phyloP scores from a whole-genome alignment of 2,797 vertebrate genomes.

The Melanitta fusca region DNA sequence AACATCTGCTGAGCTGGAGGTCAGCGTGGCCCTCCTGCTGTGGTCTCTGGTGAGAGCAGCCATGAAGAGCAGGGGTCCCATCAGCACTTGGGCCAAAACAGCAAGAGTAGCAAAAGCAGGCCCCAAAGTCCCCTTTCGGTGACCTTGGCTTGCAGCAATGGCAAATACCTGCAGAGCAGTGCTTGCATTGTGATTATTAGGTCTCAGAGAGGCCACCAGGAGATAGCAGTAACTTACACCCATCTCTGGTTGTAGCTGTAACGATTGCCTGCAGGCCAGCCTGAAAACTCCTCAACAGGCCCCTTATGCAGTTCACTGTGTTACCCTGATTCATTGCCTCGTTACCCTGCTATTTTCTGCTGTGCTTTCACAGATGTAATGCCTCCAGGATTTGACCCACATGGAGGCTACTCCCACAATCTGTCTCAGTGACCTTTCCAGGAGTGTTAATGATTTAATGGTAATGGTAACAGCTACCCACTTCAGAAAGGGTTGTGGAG shows the following conservation, averaged over 20 bases:
- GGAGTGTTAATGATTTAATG: neutral
- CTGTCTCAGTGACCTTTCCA: neutral
- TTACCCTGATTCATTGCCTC: neutral
- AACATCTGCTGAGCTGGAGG: neutral
- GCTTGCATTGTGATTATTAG: rapidly evolving
- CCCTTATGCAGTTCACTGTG: rapidly evolving
- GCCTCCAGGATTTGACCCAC: neutral
- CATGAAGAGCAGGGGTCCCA: neutral
- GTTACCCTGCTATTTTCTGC: neutral
- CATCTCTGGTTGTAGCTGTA: neutral
- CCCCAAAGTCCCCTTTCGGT: neutral
- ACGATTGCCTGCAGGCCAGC: neutral
- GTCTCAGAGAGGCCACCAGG: neutral
- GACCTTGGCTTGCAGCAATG: neutral
- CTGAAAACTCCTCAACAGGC: neutral
- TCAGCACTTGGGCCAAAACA: neutral
- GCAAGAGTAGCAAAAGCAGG: neutral
- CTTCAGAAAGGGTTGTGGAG: neutral
- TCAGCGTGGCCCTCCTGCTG: neutral
- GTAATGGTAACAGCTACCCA: neutral
- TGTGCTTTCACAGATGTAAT: neutral
- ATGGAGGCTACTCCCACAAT: rapidly evolving
- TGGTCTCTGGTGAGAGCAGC: neutral
- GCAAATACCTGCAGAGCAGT: neutral
- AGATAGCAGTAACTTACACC: neutral